Conservation (phyloP, 30 jellyfish, hydroid and myxozoan species). For the Aurelia sp. region DNA sequence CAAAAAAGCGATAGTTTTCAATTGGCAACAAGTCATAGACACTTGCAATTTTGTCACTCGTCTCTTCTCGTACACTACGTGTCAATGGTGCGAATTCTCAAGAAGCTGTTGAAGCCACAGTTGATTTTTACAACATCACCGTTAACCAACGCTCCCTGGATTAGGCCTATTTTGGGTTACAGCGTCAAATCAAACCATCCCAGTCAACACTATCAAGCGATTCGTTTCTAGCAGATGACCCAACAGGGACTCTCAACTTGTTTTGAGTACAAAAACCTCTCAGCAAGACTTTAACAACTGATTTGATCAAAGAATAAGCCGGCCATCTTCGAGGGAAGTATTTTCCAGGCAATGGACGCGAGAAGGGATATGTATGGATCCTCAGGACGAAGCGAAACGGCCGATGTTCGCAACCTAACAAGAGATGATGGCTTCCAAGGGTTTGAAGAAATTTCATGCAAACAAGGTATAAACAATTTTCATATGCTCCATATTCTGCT, state of each 20-base stretch:
- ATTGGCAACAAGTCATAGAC: slow-evolving; percentile 55
- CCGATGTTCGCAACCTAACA: slow-evolving; percentile 1
- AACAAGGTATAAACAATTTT: slow-evolving; percentile 19
- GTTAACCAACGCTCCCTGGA: no score
- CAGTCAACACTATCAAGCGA: no score
- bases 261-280: no score
- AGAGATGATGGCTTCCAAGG: slow-evolving; percentile 48
- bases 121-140: no score
- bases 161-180: no score
- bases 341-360: slow-evolving; percentile 3
- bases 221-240: no score
- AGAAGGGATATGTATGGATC: slow-evolving; percentile 13
- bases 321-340: neutral
- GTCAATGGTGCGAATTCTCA: neutral
- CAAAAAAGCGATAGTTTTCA: slow-evolving; percentile 19
- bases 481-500: neutral
- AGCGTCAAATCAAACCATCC: no score
- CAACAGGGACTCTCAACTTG: no score
- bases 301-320: no score
- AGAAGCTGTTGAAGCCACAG: slow-evolving; percentile 1
- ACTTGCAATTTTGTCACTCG: slow-evolving; percentile 36
- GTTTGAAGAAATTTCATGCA: slow-evolving; percentile 41
- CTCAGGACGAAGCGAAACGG: slow-evolving; percentile 10
- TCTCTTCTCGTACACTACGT: neutral
- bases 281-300: no score